These are phyloP conservation scores for Anticlea derivata DNA, from an alignment of 2,888 invertebrate genomes.

Conservation along the genomic window DNA sequence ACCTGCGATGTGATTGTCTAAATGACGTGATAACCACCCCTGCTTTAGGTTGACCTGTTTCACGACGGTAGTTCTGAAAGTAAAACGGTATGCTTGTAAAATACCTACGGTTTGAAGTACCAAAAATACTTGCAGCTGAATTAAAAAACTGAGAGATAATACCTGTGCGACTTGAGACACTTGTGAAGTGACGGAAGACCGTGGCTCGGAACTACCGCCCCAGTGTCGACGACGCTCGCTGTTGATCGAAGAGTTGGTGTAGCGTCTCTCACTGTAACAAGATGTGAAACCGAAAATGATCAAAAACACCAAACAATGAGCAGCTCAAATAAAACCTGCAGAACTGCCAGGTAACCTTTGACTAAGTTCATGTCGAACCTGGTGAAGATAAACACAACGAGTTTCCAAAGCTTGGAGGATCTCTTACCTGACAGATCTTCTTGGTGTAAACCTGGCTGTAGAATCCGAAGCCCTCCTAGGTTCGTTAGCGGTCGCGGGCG, in stretches of 20 bases:
- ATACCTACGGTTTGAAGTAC: too few species aligned
- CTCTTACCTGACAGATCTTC: constrained; percentile 53
- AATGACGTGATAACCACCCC: constrained; percentile 96
- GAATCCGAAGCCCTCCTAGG: constrained; percentile 69
- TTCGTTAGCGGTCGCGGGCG: constrained; percentile 43
- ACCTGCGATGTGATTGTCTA: constrained; percentile 94
- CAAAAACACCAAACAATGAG: too few species aligned
- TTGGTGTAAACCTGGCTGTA: constrained; percentile 56
- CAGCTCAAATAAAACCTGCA: too few species aligned
- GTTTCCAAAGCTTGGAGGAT: background rate
- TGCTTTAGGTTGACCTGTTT: constrained; percentile 85
- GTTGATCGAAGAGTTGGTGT: constrained; percentile 73
- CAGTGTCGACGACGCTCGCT: constrained; percentile 75
- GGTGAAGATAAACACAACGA: too few species aligned
- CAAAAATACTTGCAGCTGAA: too few species aligned
- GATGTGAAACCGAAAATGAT: too few species aligned
- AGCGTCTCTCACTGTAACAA: constrained; percentile 64
- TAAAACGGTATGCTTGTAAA: background rate
- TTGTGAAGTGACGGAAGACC: constrained; percentile 76
- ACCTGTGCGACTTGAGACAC: constrained; percentile 72
- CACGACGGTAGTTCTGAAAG: constrained; percentile 74
- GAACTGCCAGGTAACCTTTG: too few species aligned
- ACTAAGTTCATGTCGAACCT: too few species aligned
- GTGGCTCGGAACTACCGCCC: constrained; percentile 72
- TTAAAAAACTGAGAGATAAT: too few species aligned